Base-by-base conservation (phyloP, 2,888 invertebrate genomes). In the Drosophila formosana region DNA sequence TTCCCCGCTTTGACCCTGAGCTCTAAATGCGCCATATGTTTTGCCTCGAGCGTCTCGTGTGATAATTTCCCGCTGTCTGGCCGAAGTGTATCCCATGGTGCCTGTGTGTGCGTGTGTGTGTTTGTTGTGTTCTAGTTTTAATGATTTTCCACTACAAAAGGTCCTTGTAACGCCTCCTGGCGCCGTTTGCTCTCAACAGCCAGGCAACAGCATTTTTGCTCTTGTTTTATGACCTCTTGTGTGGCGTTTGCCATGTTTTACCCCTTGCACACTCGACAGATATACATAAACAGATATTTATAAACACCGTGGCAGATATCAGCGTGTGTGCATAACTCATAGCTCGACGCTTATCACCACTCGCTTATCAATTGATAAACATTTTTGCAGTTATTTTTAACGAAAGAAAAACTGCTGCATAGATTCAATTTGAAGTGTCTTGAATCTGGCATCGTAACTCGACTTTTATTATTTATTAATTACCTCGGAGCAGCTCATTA, bases 151-250 rank as follows among this genome's bases (percentile, higher is more conserved):
- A 82, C 88, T 82, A 72, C 52, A 68, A 68, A 73, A 55, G 66
- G 76, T 88, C 80, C 82, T 82, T 80, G 72, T 64, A 62, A 70
- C 82, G 86, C 82, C 88, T 81, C 68, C 74, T 81, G 86, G 87
- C 86, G 84, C 86, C 86, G 68, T 76, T 87, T 78, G 76, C 66
- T 39, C 66, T 64, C 41, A 66, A 57, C 66, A 41, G 39, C n/a
- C 37, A 11, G 37, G n/a, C 37, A n/a, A 18, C 18, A 18, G 30
- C 34, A 34, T 34, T 34, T 58, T 34, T 58, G 50, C 37, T 46
- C 39, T 58, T 26, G 34, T 43, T 58, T 61, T 62, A 53, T 61
- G 72, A 68, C 60, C 58, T 53, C 43, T 43, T 43, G n/a, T 52
- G 39, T 61, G 43, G 32, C 58, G 45, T 45, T 60, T 41, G 3